phyloP scores from a whole-genome alignment of 2,113 vertebrate species.

The Paralichthys olivaceus region DNA sequence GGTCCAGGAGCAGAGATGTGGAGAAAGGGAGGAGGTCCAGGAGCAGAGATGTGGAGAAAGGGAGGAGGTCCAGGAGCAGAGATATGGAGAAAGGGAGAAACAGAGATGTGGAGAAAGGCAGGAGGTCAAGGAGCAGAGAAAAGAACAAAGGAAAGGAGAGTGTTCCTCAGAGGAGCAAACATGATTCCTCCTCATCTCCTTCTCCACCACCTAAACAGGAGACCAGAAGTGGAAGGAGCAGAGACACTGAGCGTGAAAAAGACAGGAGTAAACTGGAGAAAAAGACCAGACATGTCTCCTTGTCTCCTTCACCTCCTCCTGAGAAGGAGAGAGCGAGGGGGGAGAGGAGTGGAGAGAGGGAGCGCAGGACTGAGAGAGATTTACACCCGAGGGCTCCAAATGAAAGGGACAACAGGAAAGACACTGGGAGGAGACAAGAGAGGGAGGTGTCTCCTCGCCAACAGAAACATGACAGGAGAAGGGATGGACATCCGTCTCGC shows the following conservation, averaged over 20 bases:
- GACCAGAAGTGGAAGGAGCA: constrained; percentile 37
- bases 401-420: constrained; percentile 48
- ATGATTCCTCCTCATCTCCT: constrained; percentile 64
- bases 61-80: constrained; percentile 16
- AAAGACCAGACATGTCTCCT: constrained; percentile 58
- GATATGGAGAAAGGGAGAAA: constrained; percentile 30
- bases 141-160: constrained; percentile 52
- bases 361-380: constrained; percentile 44
- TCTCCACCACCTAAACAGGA: constrained; percentile 55
- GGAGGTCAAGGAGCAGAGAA: constrained; percentile 26
- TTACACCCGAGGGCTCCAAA: constrained; percentile 8
- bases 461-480: constrained; percentile 44
- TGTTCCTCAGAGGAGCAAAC: constrained; percentile 51
- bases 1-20: constrained; percentile 27
- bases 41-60: constrained; percentile 35
- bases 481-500: background rate
- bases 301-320: constrained; percentile 67
- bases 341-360: constrained; percentile 61
- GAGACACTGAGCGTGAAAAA: constrained; percentile 46
- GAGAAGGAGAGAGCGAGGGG: constrained; percentile 54
- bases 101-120: constrained; percentile 3
- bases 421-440: constrained; percentile 34
- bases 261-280: constrained; percentile 46
- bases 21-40: constrained; percentile 9
- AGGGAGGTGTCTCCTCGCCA: constrained; percentile 39